phyloP scores from a whole-genome alignment of 2,113 vertebrate genomes.

The Xiphophorus hellerii region DNA sequence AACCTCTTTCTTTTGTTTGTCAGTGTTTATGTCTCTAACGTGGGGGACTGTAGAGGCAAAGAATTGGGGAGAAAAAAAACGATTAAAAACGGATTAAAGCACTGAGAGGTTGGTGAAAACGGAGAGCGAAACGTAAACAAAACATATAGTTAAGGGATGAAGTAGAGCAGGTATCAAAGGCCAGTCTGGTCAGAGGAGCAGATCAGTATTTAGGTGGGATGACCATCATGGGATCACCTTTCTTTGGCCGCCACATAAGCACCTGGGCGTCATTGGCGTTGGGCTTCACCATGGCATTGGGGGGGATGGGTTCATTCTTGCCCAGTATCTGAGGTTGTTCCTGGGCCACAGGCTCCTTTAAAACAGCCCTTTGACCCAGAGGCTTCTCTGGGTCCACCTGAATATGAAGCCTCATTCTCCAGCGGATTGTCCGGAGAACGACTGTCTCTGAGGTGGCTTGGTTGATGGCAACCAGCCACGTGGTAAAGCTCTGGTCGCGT shows the following conservation, averaged over 20 bases:
- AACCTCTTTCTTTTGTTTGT: constrained; percentile 8
- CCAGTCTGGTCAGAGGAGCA: constrained; percentile 57
- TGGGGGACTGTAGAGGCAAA: constrained; percentile 28
- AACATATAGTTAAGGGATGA: constrained; percentile 28
- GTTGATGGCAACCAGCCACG: constrained; percentile 97
- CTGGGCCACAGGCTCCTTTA: constrained; percentile 88
- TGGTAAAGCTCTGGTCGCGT: constrained; percentile 97
- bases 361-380: constrained; percentile 87
- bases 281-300: constrained; percentile 95
- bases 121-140: constrained; percentile 33
- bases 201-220: constrained; percentile 91
- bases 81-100: constrained; percentile 33
- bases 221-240: constrained; percentile 88
- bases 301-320: constrained; percentile 91
- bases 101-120: constrained; percentile 51
- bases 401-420: constrained; percentile 95
- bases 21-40: constrained; percentile 23
- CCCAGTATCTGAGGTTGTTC: constrained; percentile 91
- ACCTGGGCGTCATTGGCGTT: constrained; percentile 99
- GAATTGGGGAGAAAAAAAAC: background rate
- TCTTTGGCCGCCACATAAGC: constrained; percentile 97
- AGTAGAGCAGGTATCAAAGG: constrained; percentile 64
- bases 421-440: constrained; percentile 92
- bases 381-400: constrained; percentile 88
- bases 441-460: constrained; percentile 87